Percentiles rank a stretch among this genome's conserved stretches.
Conservation (phyloP, 1,140 invertebrate species). For the Drosophila pandora region DNA sequence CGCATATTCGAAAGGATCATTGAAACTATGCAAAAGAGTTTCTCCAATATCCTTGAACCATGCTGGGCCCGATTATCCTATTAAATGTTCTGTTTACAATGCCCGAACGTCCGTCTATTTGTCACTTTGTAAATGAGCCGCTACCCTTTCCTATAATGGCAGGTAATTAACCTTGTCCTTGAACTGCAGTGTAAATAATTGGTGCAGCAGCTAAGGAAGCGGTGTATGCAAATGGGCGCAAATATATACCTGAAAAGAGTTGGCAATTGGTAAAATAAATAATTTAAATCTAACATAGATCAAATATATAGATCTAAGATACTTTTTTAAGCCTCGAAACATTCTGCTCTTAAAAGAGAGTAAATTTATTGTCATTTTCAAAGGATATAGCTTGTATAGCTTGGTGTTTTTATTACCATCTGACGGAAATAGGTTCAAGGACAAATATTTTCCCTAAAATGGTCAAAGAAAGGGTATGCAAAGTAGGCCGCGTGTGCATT, state of each 20-base stretch:
- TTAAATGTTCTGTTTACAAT: constrained; percentile 37
- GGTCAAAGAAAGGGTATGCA: constrained; percentile 50
- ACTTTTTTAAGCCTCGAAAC: neutral
- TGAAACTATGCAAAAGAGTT: constrained; percentile 6
- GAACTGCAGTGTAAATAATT: constrained; percentile 27
- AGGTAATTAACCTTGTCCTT: constrained; percentile 56
- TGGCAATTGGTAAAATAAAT: neutral
- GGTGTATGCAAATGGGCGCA: constrained; percentile 33
- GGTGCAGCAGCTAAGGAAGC: constrained; percentile 19
- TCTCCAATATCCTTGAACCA: constrained; percentile 46
- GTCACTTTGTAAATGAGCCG: constrained; percentile 22
- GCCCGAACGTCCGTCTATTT: constrained; percentile 16
- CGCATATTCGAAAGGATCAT: constrained; percentile 2
- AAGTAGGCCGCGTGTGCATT: constrained; percentile 37
- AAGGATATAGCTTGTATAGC: neutral
- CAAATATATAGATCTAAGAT: neutral
- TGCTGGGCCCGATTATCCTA: constrained; percentile 33
- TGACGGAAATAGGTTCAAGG: constrained; percentile 46
- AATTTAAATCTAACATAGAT: neutral
- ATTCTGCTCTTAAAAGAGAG: neutral
- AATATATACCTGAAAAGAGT: neutral
- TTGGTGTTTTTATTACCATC: constrained; percentile 6
- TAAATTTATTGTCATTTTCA: neutral
- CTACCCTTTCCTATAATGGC: constrained; percentile 55
- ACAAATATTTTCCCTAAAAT: constrained; percentile 5